These are phyloP conservation scores for Prochilodus magdalenae DNA, from an alignment of 2,113 vertebrate genomes.

Conservation along the genomic window DNA sequence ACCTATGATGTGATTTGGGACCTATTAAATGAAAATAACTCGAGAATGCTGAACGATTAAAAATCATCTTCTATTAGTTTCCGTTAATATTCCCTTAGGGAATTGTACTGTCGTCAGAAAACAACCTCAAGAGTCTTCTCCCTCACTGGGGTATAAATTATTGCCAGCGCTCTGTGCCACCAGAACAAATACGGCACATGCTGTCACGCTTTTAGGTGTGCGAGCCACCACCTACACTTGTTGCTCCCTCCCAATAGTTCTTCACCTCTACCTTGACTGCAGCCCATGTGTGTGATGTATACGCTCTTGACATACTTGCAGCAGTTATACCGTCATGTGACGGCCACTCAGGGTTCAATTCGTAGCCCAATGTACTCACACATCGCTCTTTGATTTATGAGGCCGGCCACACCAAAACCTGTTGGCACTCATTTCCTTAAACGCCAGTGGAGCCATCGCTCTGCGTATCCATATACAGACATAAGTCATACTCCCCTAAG, in stretches of 20 bases:
- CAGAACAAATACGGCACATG: not conserved
- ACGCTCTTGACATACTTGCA: slow-evolving; percentile 46
- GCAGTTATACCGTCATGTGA: slow-evolving; percentile 47
- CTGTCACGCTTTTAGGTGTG: not conserved
- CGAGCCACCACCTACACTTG: not conserved
- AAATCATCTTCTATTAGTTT: not conserved
- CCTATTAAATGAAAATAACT: not conserved
- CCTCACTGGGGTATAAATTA: not conserved
- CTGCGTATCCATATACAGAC: slow-evolving; percentile 2
- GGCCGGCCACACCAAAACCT: slow-evolving; percentile 40
- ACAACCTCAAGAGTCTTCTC: not conserved
- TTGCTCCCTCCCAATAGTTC: not conserved
- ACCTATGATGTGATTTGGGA: not conserved
- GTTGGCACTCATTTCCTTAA: slow-evolving; percentile 63
- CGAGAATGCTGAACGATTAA: not conserved
- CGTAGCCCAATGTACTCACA: slow-evolving; percentile 58
- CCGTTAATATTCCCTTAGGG: not conserved
- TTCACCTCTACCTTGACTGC: not conserved
- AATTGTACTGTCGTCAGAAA: not conserved
- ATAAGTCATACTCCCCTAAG: slow-evolving; percentile 44
- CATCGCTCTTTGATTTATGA: slow-evolving; percentile 60
- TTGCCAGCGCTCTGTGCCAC: not conserved
- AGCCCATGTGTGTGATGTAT: slow-evolving; percentile 46
- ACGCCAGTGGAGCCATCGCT: slow-evolving; percentile 42
- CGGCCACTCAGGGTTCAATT: slow-evolving; percentile 57